A percentile compares a stretch with the other conserved stretches of the same genome.
Evolutionary conservation across 2,113 vertebrate genomes (phyloP).

Genomic region (mouse (Mus musculus)): GRCm39 chr6:17071001-17071500

Average conservation of each 20-base stretch:
- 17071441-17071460: conserved; percentile 35
- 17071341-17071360: background rate
- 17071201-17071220: conserved; percentile 8
- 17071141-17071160: background rate
- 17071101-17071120: background rate
- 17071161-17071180: background rate
- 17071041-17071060: background rate
- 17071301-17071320: background rate
- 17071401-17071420: background rate
- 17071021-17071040: conserved; percentile 2
- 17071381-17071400: background rate
- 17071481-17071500: background rate
- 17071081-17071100: background rate
- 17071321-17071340: background rate
- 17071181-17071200: background rate
- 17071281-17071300: conserved; percentile 33
- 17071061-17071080: background rate
- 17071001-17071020: background rate
- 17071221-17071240: background rate
- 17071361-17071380: background rate
- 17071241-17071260: conserved; percentile 1
- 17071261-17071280: background rate
- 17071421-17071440: background rate
- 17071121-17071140: background rate
- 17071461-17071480: conserved; percentile 22